These are phyloP conservation scores for Beris chalybata DNA, from an alignment of 2,888 invertebrate genomes.

Conservation along the genomic window DNA sequence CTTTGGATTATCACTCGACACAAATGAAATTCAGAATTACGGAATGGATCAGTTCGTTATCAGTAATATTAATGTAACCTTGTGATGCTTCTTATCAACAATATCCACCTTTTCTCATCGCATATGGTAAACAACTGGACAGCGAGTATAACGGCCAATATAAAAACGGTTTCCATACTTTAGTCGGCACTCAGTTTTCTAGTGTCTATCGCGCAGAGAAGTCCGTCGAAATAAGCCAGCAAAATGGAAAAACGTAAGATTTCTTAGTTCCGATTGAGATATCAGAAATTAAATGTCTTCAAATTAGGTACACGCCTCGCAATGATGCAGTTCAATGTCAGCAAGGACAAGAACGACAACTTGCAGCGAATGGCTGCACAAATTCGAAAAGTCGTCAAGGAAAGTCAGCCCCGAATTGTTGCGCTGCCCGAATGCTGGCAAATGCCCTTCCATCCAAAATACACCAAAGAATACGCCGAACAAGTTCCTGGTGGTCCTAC, in stretches of 20 bases:
- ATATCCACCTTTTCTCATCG: slow-evolving; percentile 21
- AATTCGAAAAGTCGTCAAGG: slow-evolving; percentile 67
- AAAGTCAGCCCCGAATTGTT: slow-evolving; percentile 63
- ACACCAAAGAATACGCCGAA: slow-evolving; percentile 85
- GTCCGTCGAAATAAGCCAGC: neutral
- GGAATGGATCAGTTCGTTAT: too few relatives aligned
- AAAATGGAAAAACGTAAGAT: slow-evolving; percentile 25
- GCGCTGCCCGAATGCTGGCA: slow-evolving; percentile 90
- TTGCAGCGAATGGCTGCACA: slow-evolving; percentile 67
- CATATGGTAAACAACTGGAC: slow-evolving; percentile 25
- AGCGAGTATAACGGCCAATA: neutral
- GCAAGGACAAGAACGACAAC: slow-evolving; percentile 71
- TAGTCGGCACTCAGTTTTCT: slow-evolving; percentile 8
- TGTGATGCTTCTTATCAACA: slow-evolving; percentile 12
- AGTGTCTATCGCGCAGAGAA: slow-evolving; percentile 8
- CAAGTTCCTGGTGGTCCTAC: slow-evolving; percentile 79
- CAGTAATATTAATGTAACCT: neutral
- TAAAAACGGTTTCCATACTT: slow-evolving; percentile 11
- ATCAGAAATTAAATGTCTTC: neutral
- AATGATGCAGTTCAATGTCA: slow-evolving; percentile 75
- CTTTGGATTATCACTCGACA: too few relatives aligned
- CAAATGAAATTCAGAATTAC: too few relatives aligned
- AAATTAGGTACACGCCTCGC: slow-evolving; percentile 60
- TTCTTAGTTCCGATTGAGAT: slow-evolving; percentile 34
- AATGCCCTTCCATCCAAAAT: slow-evolving; percentile 83